Conservation (phyloP, 2,888 invertebrate genomes). For the Tetranychus piercei region DNA sequence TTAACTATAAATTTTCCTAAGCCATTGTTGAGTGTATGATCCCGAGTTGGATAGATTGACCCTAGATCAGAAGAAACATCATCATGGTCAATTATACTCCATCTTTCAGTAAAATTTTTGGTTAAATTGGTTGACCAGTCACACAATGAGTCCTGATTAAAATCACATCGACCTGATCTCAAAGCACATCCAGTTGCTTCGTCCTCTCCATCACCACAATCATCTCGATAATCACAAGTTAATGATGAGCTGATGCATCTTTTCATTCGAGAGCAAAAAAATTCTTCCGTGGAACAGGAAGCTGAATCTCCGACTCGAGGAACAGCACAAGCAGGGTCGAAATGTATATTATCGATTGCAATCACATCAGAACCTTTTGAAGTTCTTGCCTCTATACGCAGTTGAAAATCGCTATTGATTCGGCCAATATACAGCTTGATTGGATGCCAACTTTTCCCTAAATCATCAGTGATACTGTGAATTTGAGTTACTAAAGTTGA, state of each 20-base stretch:
- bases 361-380: neutral
- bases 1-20: neutral
- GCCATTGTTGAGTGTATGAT: slow-evolving; percentile 12
- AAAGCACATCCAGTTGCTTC: neutral
- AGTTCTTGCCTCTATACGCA: neutral
- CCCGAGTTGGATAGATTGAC: slow-evolving; percentile 10
- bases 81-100: slow-evolving; percentile 4
- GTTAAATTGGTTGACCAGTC: neutral
- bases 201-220: slow-evolving; percentile 7
- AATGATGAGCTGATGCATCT: neutral
- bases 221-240: slow-evolving; percentile 13
- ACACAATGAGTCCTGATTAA: slow-evolving; percentile 8
- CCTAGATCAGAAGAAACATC: neutral
- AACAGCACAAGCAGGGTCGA: neutral
- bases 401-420: neutral
- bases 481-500: neutral
- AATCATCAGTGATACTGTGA: neutral
- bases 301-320: neutral
- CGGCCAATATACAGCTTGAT: neutral
- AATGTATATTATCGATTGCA: neutral
- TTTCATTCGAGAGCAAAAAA: slow-evolving; percentile 8
- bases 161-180: slow-evolving; percentile 11
- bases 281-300: neutral
- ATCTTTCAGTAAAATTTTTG: neutral
- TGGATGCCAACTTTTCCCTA: neutral